These are phyloP conservation scores for Lycodopsis pacificus DNA, from an alignment of 2,797 vertebrate genomes.

Conservation along the genomic window DNA sequence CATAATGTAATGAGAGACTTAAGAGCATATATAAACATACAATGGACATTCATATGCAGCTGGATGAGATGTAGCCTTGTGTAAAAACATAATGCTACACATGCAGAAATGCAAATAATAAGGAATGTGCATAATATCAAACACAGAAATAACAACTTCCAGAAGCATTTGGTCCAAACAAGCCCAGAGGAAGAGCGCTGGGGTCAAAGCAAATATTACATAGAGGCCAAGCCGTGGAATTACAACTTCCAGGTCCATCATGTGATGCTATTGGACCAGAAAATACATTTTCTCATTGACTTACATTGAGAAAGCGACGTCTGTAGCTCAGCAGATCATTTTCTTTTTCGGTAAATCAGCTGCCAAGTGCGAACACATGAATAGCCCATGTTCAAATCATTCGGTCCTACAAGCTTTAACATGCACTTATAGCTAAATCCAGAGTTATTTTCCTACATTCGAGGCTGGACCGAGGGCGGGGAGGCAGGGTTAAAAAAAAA, in stretches of 20 bases:
- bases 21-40: slow-evolving; percentile 23
- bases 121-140: slow-evolving; percentile 12
- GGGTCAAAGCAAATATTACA: not conserved
- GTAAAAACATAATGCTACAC: not conserved
- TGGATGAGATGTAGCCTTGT: not conserved
- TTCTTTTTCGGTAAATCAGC: no score
- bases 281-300: no score
- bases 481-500: no score
- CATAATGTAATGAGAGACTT: slow-evolving; percentile 3
- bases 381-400: no score
- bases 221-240: not conserved
- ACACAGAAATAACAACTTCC: not conserved
- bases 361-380: no score
- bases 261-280: no score
- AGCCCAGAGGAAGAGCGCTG: not conserved
- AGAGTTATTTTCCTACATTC: no score
- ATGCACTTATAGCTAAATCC: no score
- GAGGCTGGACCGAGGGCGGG: no score
- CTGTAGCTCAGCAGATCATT: no score
- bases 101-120: slow-evolving; percentile 5
- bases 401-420: no score
- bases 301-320: no score
- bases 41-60: not conserved
- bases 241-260: not conserved
- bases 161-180: not conserved